Evolutionary conservation across 2,797 vertebrate genomes (phyloP), one percentile per base, ranked within the genome.

Genomic region (Danio albolineatus): DNA sequence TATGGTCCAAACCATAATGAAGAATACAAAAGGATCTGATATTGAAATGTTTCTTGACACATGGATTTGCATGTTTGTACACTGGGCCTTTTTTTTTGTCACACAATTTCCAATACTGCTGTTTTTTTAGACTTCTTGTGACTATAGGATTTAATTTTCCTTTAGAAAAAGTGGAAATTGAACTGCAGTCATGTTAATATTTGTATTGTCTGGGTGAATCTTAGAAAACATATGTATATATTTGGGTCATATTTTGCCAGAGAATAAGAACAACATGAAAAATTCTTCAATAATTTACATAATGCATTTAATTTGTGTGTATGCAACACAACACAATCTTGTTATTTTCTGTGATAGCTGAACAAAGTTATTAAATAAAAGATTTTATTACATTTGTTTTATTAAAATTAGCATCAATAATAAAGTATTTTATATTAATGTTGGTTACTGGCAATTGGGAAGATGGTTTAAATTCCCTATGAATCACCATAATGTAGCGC

Each of bases 141-240:
- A 73, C 48, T 17, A 28, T 5, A 9, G 4, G 6, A 43, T 38
- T 28, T 66, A 1, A 66, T 17, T 76, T 54, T 44, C 4, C 17
- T 48, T 36, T 12, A 6, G 0, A 5, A 41, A 36, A 75, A 41
- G 19, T 51, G 28, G 53, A 65, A 44, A 75, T 64, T 62, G 39
- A 46, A 17, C 74, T 19, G 5, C 12, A 48, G 8, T 6, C 12
- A 62, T 39, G 14, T 14, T 74, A 9, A 4, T 49, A 39, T 43
- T 64, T 48, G 12, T 28, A 41, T 74, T 74, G n/a, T 48, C 39
- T 36, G 21, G 38, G 73, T 65, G 14, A 76, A 75, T 64, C n/a
- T 51, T 8, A 43, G 38, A 0, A 16, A 10, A n/a, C n/a, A n/a
- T n/a, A n/a, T n/a, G n/a, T n/a, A n/a, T n/a, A n/a, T n/a, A n/a